Evolutionary conservation across 2,113 vertebrate species (phyloP), one percentile per base, ranked within the genome.

Genomic region (Psammodynastes pulverulentus): DNA sequence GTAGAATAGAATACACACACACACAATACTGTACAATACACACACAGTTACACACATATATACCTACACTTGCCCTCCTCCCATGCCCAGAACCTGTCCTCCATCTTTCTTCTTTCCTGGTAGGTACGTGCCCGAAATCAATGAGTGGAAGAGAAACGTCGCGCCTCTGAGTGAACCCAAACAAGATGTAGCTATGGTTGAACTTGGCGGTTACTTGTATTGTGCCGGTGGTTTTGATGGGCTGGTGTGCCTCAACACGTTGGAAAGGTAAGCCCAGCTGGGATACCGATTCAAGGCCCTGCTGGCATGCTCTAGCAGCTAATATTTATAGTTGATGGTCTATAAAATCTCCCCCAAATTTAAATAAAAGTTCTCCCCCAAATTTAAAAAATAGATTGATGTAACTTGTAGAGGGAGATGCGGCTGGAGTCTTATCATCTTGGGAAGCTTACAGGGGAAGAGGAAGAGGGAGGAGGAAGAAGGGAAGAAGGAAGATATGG

Each of bases 111-210:
- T 86, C 46, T 92, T 53, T 9, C 51, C 4, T 43, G 46, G 21
- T 95, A 98, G 97, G 94, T 97, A 97, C 89, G 89, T 95, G 84
- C 96, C 97, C 21, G 95, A 95, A 93, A 94, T 93, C 29, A 96
- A 97, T 91, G 94, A 94, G 92, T 97, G 97, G 97, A 97, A 96
- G 54, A 91, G 94, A 79, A 95, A 97, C 46, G 97, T 97, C 93
- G 97, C 96, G 12, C 94, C 96, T 24, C 96, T 97, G 87, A 97
- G 94, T 92, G 94, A 95, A 94, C 96, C 97, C 58, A 93, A 94
- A 43, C 17, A 95, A 51, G n/a, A 93, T 9, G 95, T 96, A 49
- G 97, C 97, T 0, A 96, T 97, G 56, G 96, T 93, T 3, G 91
- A 94, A 0, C 92, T 97, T 45, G 94, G 93, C 1, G 96, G 96